Conservation (phyloP, 2,113 vertebrate genomes). For the Amblyornis subalaris region DNA sequence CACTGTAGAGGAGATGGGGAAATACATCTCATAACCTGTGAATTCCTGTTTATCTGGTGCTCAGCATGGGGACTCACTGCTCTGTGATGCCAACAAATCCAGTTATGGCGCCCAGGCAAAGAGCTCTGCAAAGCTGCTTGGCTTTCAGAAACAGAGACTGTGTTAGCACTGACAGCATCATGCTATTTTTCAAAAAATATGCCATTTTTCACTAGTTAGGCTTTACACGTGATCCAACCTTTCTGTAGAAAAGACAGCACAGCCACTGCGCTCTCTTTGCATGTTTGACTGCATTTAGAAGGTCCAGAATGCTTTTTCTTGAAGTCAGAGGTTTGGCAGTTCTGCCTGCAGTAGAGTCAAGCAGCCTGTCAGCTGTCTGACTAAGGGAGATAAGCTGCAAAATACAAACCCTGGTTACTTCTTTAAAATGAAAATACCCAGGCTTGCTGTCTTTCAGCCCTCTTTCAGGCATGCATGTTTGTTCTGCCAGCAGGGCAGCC, state of each 20-base stretch:
- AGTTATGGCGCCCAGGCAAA: not conserved
- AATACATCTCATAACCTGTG: not conserved
- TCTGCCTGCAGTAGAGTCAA: not conserved
- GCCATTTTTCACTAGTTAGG: not conserved
- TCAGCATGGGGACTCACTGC: not conserved
- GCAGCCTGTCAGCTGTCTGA: not conserved
- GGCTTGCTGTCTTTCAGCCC: not conserved
- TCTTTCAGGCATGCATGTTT: conserved; percentile 30
- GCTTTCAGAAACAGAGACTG: not conserved
- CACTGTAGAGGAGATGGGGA: not conserved
- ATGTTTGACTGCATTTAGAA: not conserved
- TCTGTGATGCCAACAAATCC: not conserved
- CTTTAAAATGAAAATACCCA: not conserved
- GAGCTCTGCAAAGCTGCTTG: not conserved
- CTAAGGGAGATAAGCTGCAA: not conserved
- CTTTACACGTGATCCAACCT: not conserved
- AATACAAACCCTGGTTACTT: not conserved
- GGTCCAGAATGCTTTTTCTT: not conserved
- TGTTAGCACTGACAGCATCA: not conserved
- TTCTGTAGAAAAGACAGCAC: not conserved
- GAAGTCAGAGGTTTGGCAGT: not conserved
- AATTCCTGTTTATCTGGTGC: not conserved
- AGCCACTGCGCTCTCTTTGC: not conserved
- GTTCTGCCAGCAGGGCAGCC: conserved; percentile 31
- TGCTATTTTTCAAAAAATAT: not conserved